A percentile compares a stretch with the other conserved stretches of the same genome.
Conservation (phyloP, 2,888 invertebrate genomes). For the Bellardia bayeri region DNA sequence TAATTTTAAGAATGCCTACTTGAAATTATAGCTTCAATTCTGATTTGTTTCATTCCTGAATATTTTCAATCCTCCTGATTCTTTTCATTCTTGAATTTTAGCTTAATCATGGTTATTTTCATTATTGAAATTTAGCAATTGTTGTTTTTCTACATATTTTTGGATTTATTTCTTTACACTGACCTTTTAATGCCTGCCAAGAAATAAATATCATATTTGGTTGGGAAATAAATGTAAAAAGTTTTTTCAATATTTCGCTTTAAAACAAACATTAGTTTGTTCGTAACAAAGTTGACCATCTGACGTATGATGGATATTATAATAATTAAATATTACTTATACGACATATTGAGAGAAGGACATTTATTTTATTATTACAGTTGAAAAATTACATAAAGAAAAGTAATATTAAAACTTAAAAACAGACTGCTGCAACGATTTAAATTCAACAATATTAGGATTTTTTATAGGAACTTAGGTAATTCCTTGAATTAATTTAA, state of each 20-base stretch:
- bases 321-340: slow-evolving; percentile 58
- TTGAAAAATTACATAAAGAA: not conserved
- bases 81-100: no score
- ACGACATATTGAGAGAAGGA: not conserved
- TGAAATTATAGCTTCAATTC: no score
- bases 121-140: no score
- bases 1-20: no score
- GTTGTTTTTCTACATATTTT: not conserved
- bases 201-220: slow-evolving; percentile 7
- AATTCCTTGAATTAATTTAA: not conserved
- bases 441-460: not conserved
- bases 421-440: no score
- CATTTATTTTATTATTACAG: not conserved
- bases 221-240: slow-evolving; percentile 7
- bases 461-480: not conserved
- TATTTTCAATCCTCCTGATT: no score
- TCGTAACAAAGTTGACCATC: not conserved
- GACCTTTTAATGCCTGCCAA: not conserved
- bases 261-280: not conserved
- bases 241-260: not conserved
- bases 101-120: no score
- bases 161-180: not conserved
- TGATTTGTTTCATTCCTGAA: no score
- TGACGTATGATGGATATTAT: slow-evolving; percentile 66
- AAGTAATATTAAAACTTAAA: not conserved